Evolutionary conservation across 2,113 vertebrate genomes (phyloP).

Genomic region (Elephantulus edwardii): DNA sequence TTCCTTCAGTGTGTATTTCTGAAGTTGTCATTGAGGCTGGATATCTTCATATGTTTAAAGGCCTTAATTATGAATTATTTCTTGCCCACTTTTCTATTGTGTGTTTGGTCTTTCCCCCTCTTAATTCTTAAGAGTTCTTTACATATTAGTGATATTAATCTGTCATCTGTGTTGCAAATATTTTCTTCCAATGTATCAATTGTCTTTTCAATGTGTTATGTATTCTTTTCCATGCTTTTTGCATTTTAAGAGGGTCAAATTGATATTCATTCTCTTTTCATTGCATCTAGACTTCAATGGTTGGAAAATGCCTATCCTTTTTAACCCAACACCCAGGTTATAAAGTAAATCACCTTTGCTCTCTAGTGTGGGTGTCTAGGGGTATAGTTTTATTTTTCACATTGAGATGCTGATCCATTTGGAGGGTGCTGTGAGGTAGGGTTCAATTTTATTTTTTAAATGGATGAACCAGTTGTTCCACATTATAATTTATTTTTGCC

Average conservation of each 20-base stretch:
- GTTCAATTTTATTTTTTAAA: not conserved
- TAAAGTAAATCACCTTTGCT: not conserved
- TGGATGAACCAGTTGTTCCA: not conserved
- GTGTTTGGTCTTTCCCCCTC: not conserved
- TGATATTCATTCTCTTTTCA: not conserved
- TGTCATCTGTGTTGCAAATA: not conserved
- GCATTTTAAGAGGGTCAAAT: not conserved
- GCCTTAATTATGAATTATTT: not conserved
- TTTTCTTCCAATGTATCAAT: not conserved
- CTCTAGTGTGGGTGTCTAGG: too few relatives aligned
- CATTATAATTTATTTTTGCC: not conserved
- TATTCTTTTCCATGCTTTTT: not conserved
- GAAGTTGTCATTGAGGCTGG: not conserved
- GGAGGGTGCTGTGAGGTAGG: not conserved
- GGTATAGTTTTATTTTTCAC: not conserved
- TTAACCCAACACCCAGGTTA: not conserved
- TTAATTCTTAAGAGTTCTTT: not conserved
- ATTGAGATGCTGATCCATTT: not conserved
- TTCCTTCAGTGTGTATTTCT: not conserved
- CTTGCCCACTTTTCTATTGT: not conserved
- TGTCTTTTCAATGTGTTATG: not conserved
- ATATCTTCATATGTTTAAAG: not conserved
- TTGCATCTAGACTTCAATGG: not conserved
- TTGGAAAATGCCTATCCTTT: not conserved
- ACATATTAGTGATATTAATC: not conserved